A percentile compares a stretch with the other conserved stretches of the same genome.
phyloP scores from a whole-genome alignment of 2,113 vertebrate genomes.

The Myotis davidii region DNA sequence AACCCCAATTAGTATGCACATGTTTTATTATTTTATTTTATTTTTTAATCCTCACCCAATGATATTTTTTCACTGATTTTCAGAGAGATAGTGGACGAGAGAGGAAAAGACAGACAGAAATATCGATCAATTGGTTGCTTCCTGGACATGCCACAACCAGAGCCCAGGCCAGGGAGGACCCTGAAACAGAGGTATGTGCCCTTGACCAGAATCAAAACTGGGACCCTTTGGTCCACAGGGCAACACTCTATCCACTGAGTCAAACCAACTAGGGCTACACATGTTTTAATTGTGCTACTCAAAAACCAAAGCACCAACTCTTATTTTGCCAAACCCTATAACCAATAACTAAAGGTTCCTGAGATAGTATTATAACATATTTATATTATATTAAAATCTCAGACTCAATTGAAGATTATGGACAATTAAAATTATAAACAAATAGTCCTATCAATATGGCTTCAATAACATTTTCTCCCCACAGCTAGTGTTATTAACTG shows the following conservation, averaged over 20 bases:
- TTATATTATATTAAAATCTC: constrained; percentile 16
- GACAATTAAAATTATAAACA: constrained; percentile 22
- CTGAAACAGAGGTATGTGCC: too few species aligned
- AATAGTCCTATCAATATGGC: not conserved
- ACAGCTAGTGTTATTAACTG: not conserved
- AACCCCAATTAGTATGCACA: not conserved
- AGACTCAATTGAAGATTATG: not conserved
- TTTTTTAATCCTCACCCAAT: too few species aligned
- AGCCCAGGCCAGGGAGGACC: too few species aligned
- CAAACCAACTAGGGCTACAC: not conserved
- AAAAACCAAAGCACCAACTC: not conserved
- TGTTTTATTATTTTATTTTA: not conserved
- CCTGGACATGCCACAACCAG: too few species aligned
- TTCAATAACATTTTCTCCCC: not conserved
- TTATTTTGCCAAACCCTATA: not conserved
- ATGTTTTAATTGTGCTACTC: not conserved
- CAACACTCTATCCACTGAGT: too few species aligned
- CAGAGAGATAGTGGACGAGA: too few species aligned
- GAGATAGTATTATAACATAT: not conserved
- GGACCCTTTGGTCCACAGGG: too few species aligned
- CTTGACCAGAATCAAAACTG: too few species aligned
- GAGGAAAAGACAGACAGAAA: too few species aligned
- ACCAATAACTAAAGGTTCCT: not conserved
- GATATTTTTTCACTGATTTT: too few species aligned
- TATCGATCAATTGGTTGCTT: too few species aligned